Evolutionary conservation across 2,797 vertebrate species (phyloP), one percentile per base, ranked within the genome.

Genomic region (Cyprinella venusta): DNA sequence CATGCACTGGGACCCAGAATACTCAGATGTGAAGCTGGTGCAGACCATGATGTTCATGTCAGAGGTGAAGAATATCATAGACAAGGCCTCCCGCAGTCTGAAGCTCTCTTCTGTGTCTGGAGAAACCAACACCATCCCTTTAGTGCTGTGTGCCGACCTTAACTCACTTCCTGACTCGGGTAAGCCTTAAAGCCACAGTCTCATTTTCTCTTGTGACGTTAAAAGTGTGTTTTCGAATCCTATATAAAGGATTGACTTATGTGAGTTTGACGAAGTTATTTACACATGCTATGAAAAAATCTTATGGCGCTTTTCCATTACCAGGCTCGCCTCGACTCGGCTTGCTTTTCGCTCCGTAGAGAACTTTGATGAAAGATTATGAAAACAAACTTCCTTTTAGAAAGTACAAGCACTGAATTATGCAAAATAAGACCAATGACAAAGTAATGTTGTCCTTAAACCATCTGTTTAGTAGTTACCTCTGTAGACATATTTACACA

Each of bases 31-130:
- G 83, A 99, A 99, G 90, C 92, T 99, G 92, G 97, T 99, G 82
- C 98, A 99, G 91, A 99, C 98, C 86, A 98, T 99, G 98, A 99
- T 99, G 98, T 99, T 99, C 93, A 94, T 99, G 90, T 99, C 98
- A 0, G 98, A 99, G 91, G 97, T 99, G 88, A 99, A 98, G 93
- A 99, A 96, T 92, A 99, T 99, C 65, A 97, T 98, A 90, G 98
- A 99, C 92, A 98, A 98, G 94, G 98, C 97, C 88, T 95, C 96
- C 36, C 96, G 96, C 91, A 97, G 93, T 91, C 95, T 97, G 89
- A 98, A 96, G 90, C 93, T 96, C 89, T 96, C 93, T 87, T 94
- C 94, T 0, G 88, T 95, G 80, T 95, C 96, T 40, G 97, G 97
- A 90, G 98, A 99, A 86, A 95, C 94, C 91, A 97, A 95, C 90